These are phyloP conservation scores for Azorinus chamasolen DNA, from an alignment of 2,888 invertebrate genomes.

Conservation along the genomic window DNA sequence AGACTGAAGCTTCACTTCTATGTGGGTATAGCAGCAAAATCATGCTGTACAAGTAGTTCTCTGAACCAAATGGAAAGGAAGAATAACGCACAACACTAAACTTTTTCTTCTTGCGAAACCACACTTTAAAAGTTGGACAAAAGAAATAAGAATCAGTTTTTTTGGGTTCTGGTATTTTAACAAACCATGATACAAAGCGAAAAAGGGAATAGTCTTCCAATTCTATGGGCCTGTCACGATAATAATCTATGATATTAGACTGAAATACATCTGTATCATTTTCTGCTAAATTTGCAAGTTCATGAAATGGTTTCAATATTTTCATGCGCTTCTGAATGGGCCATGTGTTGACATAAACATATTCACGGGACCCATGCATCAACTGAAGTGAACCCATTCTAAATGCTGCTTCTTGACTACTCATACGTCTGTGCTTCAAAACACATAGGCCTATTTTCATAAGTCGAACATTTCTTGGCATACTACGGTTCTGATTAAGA, in stretches of 20 bases:
- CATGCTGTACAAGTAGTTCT: too few species aligned
- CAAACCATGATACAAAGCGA: slow-evolving; percentile 39
- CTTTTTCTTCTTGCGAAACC: slow-evolving; percentile 12
- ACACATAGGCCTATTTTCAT: slow-evolving; percentile 43
- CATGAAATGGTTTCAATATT: slow-evolving; percentile 11
- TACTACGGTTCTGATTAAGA: slow-evolving; percentile 6
- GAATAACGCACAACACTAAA: too few species aligned
- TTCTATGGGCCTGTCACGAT: slow-evolving; percentile 18
- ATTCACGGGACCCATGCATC: slow-evolving; percentile 12
- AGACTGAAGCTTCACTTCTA: too few species aligned
- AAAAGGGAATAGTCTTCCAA: slow-evolving; percentile 15
- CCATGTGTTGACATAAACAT: slow-evolving; percentile 36
- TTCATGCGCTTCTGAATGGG: slow-evolving; percentile 24
- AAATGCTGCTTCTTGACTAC: slow-evolving; percentile 51
- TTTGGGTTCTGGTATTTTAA: slow-evolving; percentile 18
- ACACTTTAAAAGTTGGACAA: slow-evolving; percentile 17
- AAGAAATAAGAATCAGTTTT: neutral
- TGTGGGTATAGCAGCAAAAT: too few species aligned
- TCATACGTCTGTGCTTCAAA: slow-evolving; percentile 37
- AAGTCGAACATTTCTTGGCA: slow-evolving; percentile 12
- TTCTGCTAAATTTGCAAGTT: slow-evolving; percentile 8
- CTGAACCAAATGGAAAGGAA: too few species aligned
- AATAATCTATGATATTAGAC: slow-evolving; percentile 38
- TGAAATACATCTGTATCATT: slow-evolving; percentile 30
- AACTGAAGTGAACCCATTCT: slow-evolving; percentile 33